These are phyloP conservation scores for Pipra filicauda DNA, from an alignment of 2,113 vertebrate genomes.

Conservation along the genomic window DNA sequence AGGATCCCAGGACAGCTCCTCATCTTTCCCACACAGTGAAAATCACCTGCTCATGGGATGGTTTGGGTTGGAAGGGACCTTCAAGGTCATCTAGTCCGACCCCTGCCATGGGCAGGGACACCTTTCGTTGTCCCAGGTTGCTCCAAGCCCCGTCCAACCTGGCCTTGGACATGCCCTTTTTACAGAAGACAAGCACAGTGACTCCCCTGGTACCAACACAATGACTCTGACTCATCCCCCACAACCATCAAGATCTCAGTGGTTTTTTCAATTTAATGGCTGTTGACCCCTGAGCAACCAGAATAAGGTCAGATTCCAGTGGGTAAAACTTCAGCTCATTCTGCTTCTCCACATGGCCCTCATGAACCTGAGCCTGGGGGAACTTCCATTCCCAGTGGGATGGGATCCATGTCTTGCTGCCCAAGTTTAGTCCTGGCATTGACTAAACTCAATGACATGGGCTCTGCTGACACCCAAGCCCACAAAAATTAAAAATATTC, in stretches of 20 bases:
- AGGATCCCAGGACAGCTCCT: neutral
- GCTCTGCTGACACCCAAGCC: neutral
- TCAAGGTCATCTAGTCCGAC: neutral
- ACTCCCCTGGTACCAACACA: neutral
- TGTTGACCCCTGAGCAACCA: neutral
- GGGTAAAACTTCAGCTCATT: neutral
- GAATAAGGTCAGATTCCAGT: neutral
- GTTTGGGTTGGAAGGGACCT: neutral
- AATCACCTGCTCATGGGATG: neutral
- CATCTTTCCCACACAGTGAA: neutral
- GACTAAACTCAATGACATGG: neutral
- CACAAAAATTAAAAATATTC: neutral
- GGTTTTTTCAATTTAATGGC: neutral
- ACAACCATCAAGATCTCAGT: neutral
- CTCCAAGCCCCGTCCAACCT: neutral
- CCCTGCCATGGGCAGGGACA: neutral
- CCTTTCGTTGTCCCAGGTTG: neutral
- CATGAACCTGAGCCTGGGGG: neutral
- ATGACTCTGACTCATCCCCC: neutral
- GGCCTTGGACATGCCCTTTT: neutral
- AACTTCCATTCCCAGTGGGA: rapidly evolving
- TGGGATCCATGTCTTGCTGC: neutral
- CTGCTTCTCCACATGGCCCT: neutral
- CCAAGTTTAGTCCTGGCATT: neutral
- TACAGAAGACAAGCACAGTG: too few relatives aligned